Evolutionary conservation across 2,888 invertebrate species (phyloP), one percentile per base, ranked within the genome.

Genomic region (Barypeithes pellucidus): DNA sequence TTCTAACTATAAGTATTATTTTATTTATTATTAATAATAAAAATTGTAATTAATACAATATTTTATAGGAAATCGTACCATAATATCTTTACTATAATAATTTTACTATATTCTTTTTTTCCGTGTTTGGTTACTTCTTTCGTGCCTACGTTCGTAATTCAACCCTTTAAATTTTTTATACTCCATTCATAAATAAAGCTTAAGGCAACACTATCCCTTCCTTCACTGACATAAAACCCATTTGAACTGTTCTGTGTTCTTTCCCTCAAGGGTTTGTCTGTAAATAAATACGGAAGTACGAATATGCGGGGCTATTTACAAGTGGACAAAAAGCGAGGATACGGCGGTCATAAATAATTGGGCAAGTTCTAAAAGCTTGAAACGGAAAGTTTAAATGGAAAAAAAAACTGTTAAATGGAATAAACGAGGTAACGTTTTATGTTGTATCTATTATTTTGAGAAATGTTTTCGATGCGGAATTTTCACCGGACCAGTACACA

Each of bases 251-350:
- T 2, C 60, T 22, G 41, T 60, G 41, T 60, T 39, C 33, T 41
- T 22, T 22, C 60, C 60, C 20, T 41, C 3, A 39, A 41, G 36
- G 60, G 33, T n/a, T 41, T 60, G 60, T 18, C 60, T 60, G 33
- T 60, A 60, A 60, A 60, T 60, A 60, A 60, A 60, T 60, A 60
- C 41, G 39, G 39, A 59, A 59, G 59, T 39, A 59, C 59, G 41
- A 60, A 14, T 16, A 59, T 20, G 39, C n/a, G 8, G 60, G 60
- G n/a, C 60, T 60, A 60, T 60, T 60, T 60, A 60, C 60, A 60
- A 60, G 60, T 60, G 22, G 41, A 22, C 60, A 60, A 60, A 60
- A 60, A 18, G 60, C 39, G 41, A 9, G 39, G 14, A 36, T 22
- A 20, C 60, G 60, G 41, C 41, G 41, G 18, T 20, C 60, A 60